These are phyloP conservation scores for Sphaerodactylus townsendi DNA, from an alignment of 2,113 vertebrate genomes.

Conservation along the genomic window DNA sequence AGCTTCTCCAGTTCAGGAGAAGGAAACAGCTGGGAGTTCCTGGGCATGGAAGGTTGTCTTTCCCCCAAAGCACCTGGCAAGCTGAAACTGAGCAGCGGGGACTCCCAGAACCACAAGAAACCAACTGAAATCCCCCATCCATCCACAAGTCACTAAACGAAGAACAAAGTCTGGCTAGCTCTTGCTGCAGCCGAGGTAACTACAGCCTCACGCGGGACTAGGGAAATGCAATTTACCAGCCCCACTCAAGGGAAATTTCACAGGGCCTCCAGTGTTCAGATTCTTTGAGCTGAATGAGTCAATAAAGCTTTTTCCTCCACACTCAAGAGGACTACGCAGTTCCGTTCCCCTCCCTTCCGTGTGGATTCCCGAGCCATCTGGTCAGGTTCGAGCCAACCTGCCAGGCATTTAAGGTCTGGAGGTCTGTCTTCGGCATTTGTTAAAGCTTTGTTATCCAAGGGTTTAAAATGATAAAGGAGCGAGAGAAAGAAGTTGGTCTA, in stretches of 20 bases:
- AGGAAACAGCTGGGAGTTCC: background rate
- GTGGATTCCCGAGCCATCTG: background rate
- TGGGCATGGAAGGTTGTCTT: background rate
- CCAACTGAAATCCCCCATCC: background rate
- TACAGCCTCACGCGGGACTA: background rate
- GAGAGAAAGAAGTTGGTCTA: background rate
- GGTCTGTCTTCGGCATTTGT: background rate
- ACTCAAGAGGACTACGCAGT: background rate
- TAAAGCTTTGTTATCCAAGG: constrained; percentile 28
- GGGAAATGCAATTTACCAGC: background rate
- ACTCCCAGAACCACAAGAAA: background rate
- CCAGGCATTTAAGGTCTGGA: constrained; percentile 19
- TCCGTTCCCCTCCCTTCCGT: background rate
- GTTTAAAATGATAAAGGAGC: background rate
- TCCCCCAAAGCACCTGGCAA: background rate
- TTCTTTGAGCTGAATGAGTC: background rate
- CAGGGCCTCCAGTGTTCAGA: background rate
- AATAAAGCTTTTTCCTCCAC: constrained; percentile 8
- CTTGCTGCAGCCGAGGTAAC: background rate
- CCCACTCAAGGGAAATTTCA: background rate
- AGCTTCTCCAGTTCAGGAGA: background rate
- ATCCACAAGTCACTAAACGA: background rate
- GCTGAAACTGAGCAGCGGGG: background rate
- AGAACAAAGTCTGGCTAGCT: background rate
- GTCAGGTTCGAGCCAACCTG: background rate